phyloP scores from a whole-genome alignment of 1,140 invertebrate genomes.

The Sycophila sp. region DNA sequence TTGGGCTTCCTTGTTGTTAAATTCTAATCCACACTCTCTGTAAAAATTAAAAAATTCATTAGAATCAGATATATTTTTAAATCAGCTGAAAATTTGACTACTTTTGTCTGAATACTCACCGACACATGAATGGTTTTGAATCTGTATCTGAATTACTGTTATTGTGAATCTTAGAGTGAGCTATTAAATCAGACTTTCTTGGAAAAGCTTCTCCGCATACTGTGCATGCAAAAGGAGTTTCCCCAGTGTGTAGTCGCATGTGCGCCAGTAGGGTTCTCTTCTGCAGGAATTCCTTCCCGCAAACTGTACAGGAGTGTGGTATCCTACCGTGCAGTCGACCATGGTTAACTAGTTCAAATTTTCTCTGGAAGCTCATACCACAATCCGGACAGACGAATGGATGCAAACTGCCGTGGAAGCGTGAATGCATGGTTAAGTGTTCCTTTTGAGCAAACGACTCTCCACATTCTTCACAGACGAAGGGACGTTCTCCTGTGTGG shows the following conservation, averaged over 20 bases:
- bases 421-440: slow-evolving; percentile 80
- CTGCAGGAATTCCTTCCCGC: slow-evolving; percentile 85
- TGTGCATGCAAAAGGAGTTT: slow-evolving; percentile 74
- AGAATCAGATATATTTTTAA: not conserved
- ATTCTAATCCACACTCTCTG: slow-evolving; percentile 74
- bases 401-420: slow-evolving; percentile 84
- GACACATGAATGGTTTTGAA: slow-evolving; percentile 63
- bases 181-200: slow-evolving; percentile 74
- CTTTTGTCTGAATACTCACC: slow-evolving; percentile 45
- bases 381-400: slow-evolving; percentile 85
- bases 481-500: slow-evolving; percentile 88
- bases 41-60: slow-evolving; percentile 9
- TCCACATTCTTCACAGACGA: slow-evolving; percentile 86
- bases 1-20: slow-evolving; percentile 77
- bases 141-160: slow-evolving; percentile 55
- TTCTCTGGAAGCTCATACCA: slow-evolving; percentile 83
- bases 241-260: slow-evolving; percentile 74
- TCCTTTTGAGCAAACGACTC: slow-evolving; percentile 89
- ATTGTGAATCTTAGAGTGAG: slow-evolving; percentile 75
- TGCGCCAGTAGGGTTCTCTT: slow-evolving; percentile 82
- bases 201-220: slow-evolving; percentile 82
- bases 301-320: slow-evolving; percentile 82
- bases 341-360: slow-evolving; percentile 86
- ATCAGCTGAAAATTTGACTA: not conserved
- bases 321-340: slow-evolving; percentile 80